Evolutionary conservation across 2,797 vertebrate species (phyloP), one percentile per base, ranked within the genome.

Genomic region (Oreonectes daqikongensis): DNA sequence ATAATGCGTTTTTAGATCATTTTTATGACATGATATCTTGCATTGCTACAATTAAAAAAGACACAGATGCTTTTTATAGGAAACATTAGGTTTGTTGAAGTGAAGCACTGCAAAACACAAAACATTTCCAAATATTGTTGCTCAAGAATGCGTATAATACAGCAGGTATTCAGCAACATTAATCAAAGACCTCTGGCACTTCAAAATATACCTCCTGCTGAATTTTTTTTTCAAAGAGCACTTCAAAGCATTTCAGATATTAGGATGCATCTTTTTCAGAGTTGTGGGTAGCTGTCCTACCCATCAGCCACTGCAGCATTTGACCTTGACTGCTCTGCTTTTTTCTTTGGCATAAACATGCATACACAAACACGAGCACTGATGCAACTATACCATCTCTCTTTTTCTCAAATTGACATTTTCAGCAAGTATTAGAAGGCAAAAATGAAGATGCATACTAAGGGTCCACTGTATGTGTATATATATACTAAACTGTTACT

Each of bases 211-310:
- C 61, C 17, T 53, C 17, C 24, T 59, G 30, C 35, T 46, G 17
- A 53, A 57, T n/a, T n/a, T n/a, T n/a, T n/a, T n/a, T 20, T 40
- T 52, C 17, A 42, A 38, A 65, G 53, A 69, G 8, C 53, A 67
- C 59, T 75, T 72, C 55, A 61, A 81, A 79, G 73, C 57, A 38
- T 72, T 42, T 28, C 32, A 74, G 46, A 28, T 65, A 53, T 53
- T 65, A 52, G n/a, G 11, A 74, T 65, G 46, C 32, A 53, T 40
- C 17, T 30, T 73, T 32, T 35, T 65, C 44, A 73, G 42, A 38
- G 30, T 63, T 74, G 32, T 48, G 69, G 40, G 44, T 48, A 65
- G 60, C 71, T 57, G 65, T 72, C 44, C 24, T 50, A 38, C n/a
- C 57, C 20, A 52, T 61, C 42, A 70, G 70, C 61, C 20, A 63